phyloP scores from a whole-genome alignment of 2,888 invertebrate species.

The Drosophila neonasuta region DNA sequence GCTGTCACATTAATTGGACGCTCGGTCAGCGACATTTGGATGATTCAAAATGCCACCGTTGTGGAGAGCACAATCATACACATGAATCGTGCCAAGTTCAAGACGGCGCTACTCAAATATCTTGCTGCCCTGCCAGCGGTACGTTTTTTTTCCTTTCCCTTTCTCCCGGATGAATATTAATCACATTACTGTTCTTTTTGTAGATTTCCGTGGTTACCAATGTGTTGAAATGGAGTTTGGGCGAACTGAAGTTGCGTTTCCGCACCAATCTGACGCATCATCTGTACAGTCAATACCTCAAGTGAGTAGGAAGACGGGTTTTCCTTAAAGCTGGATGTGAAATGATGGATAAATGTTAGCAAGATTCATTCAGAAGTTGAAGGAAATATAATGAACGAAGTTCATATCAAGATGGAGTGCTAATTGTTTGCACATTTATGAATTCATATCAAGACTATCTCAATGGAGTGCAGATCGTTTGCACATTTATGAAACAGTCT shows the following conservation, averaged over 20 bases:
- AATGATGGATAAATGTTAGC: too few relatives aligned
- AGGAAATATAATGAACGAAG: too few relatives aligned
- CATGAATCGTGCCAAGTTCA: constrained; percentile 90
- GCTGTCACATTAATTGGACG: constrained; percentile 92
- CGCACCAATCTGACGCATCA: constrained; percentile 93
- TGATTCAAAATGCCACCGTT: constrained; percentile 96
- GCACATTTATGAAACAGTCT: too few relatives aligned
- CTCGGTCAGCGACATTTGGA: constrained; percentile 98
- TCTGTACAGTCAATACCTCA: constrained; percentile 95
- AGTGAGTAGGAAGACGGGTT: constrained; percentile 84
- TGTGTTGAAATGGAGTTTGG: constrained; percentile 95
- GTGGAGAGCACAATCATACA: constrained; percentile 97
- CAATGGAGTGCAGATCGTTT: too few relatives aligned
- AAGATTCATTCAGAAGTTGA: too few relatives aligned
- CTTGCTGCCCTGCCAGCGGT: constrained; percentile 94
- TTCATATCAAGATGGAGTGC: too few relatives aligned
- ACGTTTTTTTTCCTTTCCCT: constrained; percentile 74
- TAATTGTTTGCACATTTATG: too few relatives aligned
- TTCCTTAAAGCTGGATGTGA: too few relatives aligned
- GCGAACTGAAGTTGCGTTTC: constrained; percentile 94
- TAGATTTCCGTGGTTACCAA: constrained; percentile 97
- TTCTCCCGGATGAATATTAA: not conserved
- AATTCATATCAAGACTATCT: too few relatives aligned
- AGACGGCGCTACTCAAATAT: constrained; percentile 88
- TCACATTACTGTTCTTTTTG: not conserved